Percentiles rank a stretch among this genome's conserved stretches.
phyloP scores from a whole-genome alignment of 2,113 vertebrate species.

The Nesoenas mayeri region DNA sequence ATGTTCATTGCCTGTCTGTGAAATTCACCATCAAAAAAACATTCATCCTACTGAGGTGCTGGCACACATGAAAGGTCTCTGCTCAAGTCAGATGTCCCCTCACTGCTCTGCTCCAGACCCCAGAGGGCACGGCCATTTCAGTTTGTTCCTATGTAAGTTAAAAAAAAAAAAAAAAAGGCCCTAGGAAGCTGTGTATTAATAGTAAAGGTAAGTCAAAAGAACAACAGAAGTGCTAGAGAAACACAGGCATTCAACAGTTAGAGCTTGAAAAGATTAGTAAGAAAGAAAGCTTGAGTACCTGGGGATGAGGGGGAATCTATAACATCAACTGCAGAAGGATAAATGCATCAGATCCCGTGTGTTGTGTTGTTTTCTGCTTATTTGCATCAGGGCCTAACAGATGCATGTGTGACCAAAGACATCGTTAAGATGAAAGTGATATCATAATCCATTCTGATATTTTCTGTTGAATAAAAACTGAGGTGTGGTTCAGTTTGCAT shows the following conservation, averaged over 20 bases:
- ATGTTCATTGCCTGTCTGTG: neutral
- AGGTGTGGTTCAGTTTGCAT: neutral
- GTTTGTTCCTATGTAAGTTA: neutral
- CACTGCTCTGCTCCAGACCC: neutral
- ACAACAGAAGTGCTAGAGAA: neutral
- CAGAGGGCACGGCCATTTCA: neutral
- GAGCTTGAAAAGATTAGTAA: neutral
- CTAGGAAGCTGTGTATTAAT: neutral
- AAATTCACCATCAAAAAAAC: neutral
- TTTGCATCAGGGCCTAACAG: neutral
- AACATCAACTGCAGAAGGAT: neutral
- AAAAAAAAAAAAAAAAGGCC: neutral
- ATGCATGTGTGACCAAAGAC: neutral
- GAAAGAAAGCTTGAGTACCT: neutral
- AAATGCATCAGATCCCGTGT: neutral
- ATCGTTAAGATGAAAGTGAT: neutral
- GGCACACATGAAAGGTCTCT: neutral
- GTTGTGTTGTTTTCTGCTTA: neutral
- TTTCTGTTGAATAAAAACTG: neutral
- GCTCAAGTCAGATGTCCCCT: neutral
- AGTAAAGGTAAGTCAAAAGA: neutral
- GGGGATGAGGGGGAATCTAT: neutral
- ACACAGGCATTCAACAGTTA: neutral
- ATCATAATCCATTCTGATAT: neutral
- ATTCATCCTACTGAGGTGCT: neutral